Percentiles rank a stretch among this genome's conserved stretches.
Conservation (phyloP, 2,888 invertebrate genomes). For the Adineta ricciae region DNA sequence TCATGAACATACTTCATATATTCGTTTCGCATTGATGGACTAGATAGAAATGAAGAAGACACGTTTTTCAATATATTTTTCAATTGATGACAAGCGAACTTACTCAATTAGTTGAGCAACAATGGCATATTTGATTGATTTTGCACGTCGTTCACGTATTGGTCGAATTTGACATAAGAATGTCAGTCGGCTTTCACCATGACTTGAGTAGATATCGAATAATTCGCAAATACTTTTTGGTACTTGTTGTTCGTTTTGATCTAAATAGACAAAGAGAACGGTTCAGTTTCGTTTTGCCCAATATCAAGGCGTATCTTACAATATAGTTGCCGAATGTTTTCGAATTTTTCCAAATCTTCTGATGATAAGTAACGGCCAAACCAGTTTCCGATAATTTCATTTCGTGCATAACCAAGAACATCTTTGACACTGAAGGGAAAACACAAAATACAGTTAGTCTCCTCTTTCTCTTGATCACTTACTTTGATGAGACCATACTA, state of each 20-base stretch:
- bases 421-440: not conserved
- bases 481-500: not conserved
- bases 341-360: not conserved
- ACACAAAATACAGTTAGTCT: not conserved
- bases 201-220: not conserved
- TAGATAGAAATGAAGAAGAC: not conserved
- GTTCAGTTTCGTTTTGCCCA: not conserved
- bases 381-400: not conserved
- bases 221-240: not conserved
- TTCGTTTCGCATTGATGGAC: not conserved
- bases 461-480: not conserved
- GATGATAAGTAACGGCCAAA: not conserved
- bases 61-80: not conserved
- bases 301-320: not conserved
- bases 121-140: not conserved
- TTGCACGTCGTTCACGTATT: not conserved
- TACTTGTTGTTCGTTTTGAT: not conserved
- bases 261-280: not conserved
- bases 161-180: not conserved
- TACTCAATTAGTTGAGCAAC: not conserved
- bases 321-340: not conserved
- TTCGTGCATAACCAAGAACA: not conserved
- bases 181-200: not conserved
- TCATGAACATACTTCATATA: not conserved
- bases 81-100: not conserved